Conservation (phyloP, 2,888 invertebrate genomes). For the Dryobotodes eremita region DNA sequence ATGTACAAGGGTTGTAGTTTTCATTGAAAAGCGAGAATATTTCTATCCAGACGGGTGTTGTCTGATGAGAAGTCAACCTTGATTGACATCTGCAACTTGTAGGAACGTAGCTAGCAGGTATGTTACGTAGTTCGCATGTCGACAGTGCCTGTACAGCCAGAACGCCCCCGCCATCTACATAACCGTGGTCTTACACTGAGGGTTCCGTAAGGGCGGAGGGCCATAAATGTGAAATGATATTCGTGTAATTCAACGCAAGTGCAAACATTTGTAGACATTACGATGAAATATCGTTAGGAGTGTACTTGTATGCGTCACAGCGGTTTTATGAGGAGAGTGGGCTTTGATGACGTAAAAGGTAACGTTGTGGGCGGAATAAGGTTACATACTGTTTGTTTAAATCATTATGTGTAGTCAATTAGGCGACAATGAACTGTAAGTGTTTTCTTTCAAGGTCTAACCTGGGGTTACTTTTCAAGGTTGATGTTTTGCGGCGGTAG, state of each 20-base stretch:
- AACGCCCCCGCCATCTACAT: not conserved
- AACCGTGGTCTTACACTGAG: not conserved
- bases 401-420: constrained; percentile 13
- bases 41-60: not conserved
- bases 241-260: constrained; percentile 65
- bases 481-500: not conserved
- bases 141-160: not conserved
- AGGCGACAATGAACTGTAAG: not conserved
- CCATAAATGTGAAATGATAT: constrained; percentile 63
- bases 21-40: not conserved
- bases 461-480: not conserved
- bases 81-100: not conserved
- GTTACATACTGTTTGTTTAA: constrained; percentile 25
- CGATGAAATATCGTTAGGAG: constrained; percentile 52
- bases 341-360: constrained; percentile 41
- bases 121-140: not conserved
- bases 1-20: not conserved
- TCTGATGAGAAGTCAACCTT: not conserved
- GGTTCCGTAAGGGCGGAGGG: constrained; percentile 22
- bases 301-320: constrained; percentile 45
- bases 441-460: not conserved
- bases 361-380: constrained; percentile 11
- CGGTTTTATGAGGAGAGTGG: constrained; percentile 13
- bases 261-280: constrained; percentile 67
- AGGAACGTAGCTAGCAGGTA: not conserved